Conservation (phyloP, 2,888 invertebrate species). For the Amphipyra berbera region DNA sequence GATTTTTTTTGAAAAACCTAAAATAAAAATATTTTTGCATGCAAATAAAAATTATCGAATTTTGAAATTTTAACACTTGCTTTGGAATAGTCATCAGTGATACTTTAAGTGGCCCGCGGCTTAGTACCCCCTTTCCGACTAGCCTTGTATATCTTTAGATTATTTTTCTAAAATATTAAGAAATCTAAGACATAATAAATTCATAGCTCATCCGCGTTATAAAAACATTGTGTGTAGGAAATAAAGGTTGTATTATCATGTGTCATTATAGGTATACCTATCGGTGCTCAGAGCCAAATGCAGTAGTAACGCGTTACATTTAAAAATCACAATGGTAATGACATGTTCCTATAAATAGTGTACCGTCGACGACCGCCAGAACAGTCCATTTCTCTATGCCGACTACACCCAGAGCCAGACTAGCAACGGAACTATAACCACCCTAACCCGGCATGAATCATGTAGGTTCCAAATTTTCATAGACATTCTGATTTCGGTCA, state of each 20-base stretch:
- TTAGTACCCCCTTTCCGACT: too few species aligned
- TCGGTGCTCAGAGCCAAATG: slow-evolving; percentile 44
- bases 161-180: too few species aligned
- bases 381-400: slow-evolving; percentile 51
- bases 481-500: slow-evolving; percentile 14
- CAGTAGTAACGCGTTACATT: slow-evolving; percentile 52
- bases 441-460: slow-evolving; percentile 37
- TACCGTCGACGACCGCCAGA: slow-evolving; percentile 31
- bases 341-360: slow-evolving; percentile 55
- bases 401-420: slow-evolving; percentile 26
- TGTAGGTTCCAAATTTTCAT: slow-evolving; percentile 33
- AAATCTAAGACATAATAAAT: too few species aligned
- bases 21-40: too few species aligned
- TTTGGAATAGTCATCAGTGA: too few species aligned
- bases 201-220: too few species aligned
- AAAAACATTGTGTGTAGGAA: too few species aligned
- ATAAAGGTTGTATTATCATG: slow-evolving; percentile 1
- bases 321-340: slow-evolving; percentile 54
- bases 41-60: too few species aligned
- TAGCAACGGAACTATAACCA: slow-evolving; percentile 24
- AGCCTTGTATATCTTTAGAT: too few species aligned
- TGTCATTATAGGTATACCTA: slow-evolving; percentile 28
- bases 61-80: too few species aligned
- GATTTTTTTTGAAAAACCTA: too few species aligned
- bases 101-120: too few species aligned